phyloP scores from a whole-genome alignment of 2,797 vertebrate genomes.

The Micromesistius poutassou region DNA sequence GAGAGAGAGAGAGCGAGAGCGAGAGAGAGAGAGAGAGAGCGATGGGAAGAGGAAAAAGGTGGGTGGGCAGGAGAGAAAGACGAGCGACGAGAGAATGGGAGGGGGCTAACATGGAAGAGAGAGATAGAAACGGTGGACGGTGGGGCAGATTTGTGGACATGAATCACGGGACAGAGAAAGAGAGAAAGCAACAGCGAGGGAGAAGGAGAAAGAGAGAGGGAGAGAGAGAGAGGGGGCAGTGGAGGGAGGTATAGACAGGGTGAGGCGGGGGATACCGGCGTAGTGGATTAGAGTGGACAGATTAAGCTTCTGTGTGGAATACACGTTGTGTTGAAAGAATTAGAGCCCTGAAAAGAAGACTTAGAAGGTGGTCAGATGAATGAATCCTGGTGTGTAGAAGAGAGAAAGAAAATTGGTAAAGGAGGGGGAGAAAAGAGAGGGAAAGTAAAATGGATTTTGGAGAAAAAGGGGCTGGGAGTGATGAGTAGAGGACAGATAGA shows the following conservation, averaged over 20 bases:
- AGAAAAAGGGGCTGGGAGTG: constrained; percentile 19
- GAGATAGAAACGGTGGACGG: constrained; percentile 24
- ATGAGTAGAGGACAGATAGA: constrained; percentile 48
- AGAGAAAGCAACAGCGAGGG: constrained; percentile 24
- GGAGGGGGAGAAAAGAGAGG: constrained; percentile 26
- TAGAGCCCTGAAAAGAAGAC: constrained; percentile 60
- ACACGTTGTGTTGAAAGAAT: constrained; percentile 64
- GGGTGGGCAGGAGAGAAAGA: constrained; percentile 24
- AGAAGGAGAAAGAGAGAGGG: constrained; percentile 19
- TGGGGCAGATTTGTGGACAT: constrained; percentile 15
- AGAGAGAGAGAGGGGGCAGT: constrained; percentile 39
- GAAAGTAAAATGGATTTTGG: neutral
- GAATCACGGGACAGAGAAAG: constrained; percentile 27
- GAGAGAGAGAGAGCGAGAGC: constrained; percentile 53
- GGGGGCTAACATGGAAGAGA: constrained; percentile 18
- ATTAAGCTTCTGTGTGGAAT: constrained; percentile 74
- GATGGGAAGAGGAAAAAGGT: constrained; percentile 4
- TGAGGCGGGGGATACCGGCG: constrained; percentile 43
- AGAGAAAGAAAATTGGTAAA: constrained; percentile 47
- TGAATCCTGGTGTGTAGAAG: constrained; percentile 38
- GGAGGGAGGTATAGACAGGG: constrained; percentile 32
- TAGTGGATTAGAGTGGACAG: constrained; percentile 75
- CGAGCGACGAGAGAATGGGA: constrained; percentile 16
- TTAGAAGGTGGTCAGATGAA: constrained; percentile 60
- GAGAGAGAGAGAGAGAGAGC: constrained; percentile 56